These are phyloP conservation scores for Schizaphis graminum DNA, from an alignment of 2,888 invertebrate genomes.

Conservation along the genomic window DNA sequence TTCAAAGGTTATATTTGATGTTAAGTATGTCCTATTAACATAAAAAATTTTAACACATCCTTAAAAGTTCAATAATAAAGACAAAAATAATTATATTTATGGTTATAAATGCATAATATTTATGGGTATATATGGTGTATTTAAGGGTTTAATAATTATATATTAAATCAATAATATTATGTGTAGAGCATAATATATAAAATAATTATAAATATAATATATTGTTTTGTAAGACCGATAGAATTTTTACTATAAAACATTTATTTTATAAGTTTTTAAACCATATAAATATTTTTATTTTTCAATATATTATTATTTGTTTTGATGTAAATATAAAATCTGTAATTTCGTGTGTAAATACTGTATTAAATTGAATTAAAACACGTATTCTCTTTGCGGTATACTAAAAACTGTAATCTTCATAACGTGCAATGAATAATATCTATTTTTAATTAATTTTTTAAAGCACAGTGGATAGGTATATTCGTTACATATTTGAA, in stretches of 20 bases:
- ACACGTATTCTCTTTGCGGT: neutral
- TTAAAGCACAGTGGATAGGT: neutral
- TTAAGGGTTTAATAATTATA: neutral
- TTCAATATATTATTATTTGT: neutral
- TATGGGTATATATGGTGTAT: no score
- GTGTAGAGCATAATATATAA: neutral
- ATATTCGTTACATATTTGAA: neutral
- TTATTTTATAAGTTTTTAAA: neutral
- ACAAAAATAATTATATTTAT: neutral
- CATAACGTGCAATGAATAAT: neutral
- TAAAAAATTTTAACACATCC: neutral
- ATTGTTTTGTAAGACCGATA: neutral
- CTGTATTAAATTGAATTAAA: neutral
- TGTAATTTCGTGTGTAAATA: neutral
- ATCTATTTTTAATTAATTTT: neutral
- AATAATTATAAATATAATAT: no score
- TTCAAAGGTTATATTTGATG: neutral
- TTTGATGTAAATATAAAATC: neutral
- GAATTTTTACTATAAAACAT: neutral
- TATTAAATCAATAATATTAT: neutral
- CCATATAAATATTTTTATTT: neutral
- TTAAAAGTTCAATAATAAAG: neutral
- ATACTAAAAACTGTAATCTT: neutral
- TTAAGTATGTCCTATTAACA: neutral
- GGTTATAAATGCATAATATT: no score